Base-by-base conservation (phyloP, 2,113 vertebrate genomes). In the Canis aureus region DNA sequence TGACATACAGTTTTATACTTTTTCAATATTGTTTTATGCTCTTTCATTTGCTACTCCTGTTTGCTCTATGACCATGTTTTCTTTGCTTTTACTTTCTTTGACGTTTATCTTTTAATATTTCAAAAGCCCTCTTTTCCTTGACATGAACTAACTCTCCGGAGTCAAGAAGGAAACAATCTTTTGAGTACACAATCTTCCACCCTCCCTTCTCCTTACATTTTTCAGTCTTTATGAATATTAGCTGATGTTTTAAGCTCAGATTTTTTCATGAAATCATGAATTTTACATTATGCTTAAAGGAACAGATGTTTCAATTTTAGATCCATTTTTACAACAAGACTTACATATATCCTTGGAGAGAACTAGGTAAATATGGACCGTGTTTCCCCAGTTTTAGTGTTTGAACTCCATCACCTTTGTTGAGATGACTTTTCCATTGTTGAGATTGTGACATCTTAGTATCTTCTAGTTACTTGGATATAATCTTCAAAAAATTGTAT, bases 231-330 rank as follows among this genome's bases (percentile, higher is more conserved):
- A 66, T 95, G 96, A 97, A 90, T 78, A 80, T 84, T 88, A 96
- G 55, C 95, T 94, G 59, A 94, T 17, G 11, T 88, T 83, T 89
- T 98, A 83, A 96, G 73, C 29, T 89, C 17, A 57, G 8, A 16
- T 66, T 88, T 89, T 71, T 66, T 2, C 43, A 73, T 17, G 53
- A 93, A 95, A 95, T 95, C 92, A 96, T 96, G 96, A 97, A 92
- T 98, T 95, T 97, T 96, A 82, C 96, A 92, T 96, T 93, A 89
- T 91, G 97, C 95, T 96, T 59, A 92, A 93, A 91, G 85, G 84
- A 95, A 93, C 89, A 97, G 95, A 95, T 96, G 88, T 97, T 97
- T 97, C 93, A 82, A 82, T 82, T 96, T 98, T 94, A 86, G 89
- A 86, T 91, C 89, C 78, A 86, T 23, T 91, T 96, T 96, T 91